phyloP scores from a whole-genome alignment of 2,888 invertebrate genomes.

The Drosophila melanosoma region DNA sequence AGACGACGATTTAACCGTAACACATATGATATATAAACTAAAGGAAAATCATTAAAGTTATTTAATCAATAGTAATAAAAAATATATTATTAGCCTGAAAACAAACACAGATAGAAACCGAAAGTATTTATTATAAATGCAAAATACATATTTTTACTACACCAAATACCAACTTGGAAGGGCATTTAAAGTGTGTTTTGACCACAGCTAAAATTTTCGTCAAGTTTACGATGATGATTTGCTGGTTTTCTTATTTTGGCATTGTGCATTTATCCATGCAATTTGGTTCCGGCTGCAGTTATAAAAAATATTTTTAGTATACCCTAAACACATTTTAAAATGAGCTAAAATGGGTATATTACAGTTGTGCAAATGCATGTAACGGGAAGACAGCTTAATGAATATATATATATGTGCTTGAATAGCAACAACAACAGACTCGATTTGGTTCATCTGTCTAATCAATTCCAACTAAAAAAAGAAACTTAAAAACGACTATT shows the following conservation, averaged over 20 bases:
- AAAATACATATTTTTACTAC: neutral
- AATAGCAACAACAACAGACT: neutral
- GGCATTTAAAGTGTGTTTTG: neutral
- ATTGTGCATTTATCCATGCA: constrained; percentile 3
- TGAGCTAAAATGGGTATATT: neutral
- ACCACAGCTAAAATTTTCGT: neutral
- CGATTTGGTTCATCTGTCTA: too few species aligned
- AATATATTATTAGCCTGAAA: neutral
- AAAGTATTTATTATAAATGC: neutral
- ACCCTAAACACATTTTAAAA: neutral
- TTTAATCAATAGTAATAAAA: neutral
- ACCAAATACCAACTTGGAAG: neutral
- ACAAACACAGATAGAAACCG: neutral
- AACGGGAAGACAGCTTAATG: neutral
- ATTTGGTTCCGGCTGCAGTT: neutral
- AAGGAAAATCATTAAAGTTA: neutral
- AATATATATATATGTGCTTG: neutral
- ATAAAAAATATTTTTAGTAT: neutral
- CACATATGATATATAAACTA: neutral
- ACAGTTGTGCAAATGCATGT: neutral
- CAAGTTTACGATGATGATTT: neutral
- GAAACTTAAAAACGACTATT: neutral
- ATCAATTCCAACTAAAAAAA: too few species aligned
- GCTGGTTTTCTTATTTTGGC: neutral
- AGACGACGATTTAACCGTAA: neutral